Evolutionary conservation across 2,113 vertebrate species (phyloP).

Genomic region (Pholis gunnellus): DNA sequence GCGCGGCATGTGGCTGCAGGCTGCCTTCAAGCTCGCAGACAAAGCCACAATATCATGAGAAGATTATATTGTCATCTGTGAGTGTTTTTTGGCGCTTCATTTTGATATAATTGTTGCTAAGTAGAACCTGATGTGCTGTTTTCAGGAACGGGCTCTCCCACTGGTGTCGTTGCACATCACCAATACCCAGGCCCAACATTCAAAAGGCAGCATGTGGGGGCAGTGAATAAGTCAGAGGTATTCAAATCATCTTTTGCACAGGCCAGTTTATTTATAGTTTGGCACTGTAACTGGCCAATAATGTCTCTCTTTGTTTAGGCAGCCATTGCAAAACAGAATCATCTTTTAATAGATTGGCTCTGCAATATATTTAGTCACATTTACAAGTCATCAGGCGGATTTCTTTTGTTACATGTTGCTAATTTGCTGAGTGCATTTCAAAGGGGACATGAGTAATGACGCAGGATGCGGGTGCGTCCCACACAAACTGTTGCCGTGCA

Average conservation of each 20-base stretch:
- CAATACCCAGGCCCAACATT: neutral
- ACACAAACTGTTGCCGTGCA: no score
- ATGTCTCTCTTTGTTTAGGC: neutral
- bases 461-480: neutral
- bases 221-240: neutral
- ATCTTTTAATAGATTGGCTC: neutral
- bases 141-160: neutral
- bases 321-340: neutral
- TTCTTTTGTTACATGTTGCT: neutral
- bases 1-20: slow-evolving; percentile 54
- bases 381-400: neutral
- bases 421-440: neutral
- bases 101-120: slow-evolving; percentile 53
- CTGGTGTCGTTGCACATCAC: neutral
- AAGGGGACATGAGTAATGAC: neutral
- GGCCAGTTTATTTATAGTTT: neutral
- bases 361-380: neutral
- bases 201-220: neutral
- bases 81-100: slow-evolving; percentile 35
- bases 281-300: neutral
- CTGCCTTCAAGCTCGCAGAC: slow-evolving; percentile 64
- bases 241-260: neutral
- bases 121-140: slow-evolving; percentile 29
- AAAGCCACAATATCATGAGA: slow-evolving; percentile 60
- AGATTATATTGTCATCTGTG: slow-evolving; percentile 41